Evolutionary conservation across 2,797 vertebrate genomes (phyloP), one percentile per base, ranked within the genome.

Genomic region (Carapus acus): DNA sequence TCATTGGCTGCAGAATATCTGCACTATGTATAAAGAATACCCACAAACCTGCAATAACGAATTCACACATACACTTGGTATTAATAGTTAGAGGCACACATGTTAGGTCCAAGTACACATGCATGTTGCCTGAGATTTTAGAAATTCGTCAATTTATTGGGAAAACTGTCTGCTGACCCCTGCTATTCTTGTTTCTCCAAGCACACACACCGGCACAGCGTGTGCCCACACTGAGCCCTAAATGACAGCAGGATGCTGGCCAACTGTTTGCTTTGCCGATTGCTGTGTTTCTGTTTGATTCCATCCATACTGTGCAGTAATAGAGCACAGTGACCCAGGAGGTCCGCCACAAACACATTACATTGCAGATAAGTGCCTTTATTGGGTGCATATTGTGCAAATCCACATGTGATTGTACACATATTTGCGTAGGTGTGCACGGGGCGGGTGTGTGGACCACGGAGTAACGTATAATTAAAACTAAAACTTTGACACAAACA

Each of bases 311-410:
- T 77, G 75, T 3, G 67, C 72, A 20, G 62, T 79, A 74, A 82
- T 73, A 73, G 69, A 78, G 66, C 68, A 69, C 61, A 69, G 70
- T 73, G 74, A 79, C 73, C 78, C 49, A 2, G 76, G 80, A 61
- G 76, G 77, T 79, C 74, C 36, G 58, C 71, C 75, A 77, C 68
- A 80, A 78, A 78, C 75, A 53, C 29, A 36, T 57, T 38, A 29
- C 36, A 27, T 36, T 19, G 52, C 1, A 14, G 60, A 63, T 7
- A 62, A 41, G 40, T 67, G 53, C 74, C 24, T 54, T 58, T 58
- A 49, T 60, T 52, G 56, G 67, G 24, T 47, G n/a, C 40, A 40
- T 21, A 55, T 8, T 3, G 65, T 56, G 58, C 58, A 43, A 63
- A 27, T 66, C 52, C 50, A 54, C 67, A 13, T 42, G 54, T 38